Evolutionary conservation across 2,113 vertebrate species (phyloP).

Genomic region (Garra rufa): DNA sequence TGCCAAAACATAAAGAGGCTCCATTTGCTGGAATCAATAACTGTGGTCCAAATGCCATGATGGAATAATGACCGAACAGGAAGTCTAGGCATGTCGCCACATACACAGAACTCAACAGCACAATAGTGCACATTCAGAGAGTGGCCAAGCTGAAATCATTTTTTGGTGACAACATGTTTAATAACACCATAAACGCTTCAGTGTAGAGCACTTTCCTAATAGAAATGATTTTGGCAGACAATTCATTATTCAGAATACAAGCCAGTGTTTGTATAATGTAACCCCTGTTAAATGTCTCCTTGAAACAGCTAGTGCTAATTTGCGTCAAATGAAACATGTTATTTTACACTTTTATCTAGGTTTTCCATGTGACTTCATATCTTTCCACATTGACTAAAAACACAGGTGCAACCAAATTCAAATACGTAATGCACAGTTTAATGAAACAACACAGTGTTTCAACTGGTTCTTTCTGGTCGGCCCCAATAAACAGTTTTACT

Average conservation of each 20-base stretch:
- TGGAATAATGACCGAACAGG: conserved; percentile 37
- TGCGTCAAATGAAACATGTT: background rate
- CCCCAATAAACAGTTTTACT: background rate
- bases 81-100: conserved; percentile 36
- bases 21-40: conserved; percentile 48
- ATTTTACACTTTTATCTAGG: background rate
- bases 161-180: conserved; percentile 50
- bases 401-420: background rate
- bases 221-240: background rate
- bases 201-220: background rate
- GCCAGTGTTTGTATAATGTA: conserved; percentile 6
- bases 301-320: background rate
- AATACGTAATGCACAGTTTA: background rate
- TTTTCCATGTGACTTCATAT: background rate
- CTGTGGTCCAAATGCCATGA: conserved; percentile 35
- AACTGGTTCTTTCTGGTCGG: background rate
- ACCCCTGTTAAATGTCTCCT: background rate
- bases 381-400: background rate
- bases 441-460: background rate
- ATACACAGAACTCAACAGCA: conserved; percentile 37
- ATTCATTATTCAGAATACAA: conserved; percentile 38
- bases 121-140: conserved; percentile 49
- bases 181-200: conserved; percentile 45
- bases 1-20: conserved; percentile 26
- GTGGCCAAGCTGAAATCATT: conserved; percentile 15